Percentiles rank a stretch among this genome's conserved stretches.
These are phyloP conservation scores for Pagetopsis macropterus DNA, from an alignment of 2,797 vertebrate genomes.

Conservation along the genomic window DNA sequence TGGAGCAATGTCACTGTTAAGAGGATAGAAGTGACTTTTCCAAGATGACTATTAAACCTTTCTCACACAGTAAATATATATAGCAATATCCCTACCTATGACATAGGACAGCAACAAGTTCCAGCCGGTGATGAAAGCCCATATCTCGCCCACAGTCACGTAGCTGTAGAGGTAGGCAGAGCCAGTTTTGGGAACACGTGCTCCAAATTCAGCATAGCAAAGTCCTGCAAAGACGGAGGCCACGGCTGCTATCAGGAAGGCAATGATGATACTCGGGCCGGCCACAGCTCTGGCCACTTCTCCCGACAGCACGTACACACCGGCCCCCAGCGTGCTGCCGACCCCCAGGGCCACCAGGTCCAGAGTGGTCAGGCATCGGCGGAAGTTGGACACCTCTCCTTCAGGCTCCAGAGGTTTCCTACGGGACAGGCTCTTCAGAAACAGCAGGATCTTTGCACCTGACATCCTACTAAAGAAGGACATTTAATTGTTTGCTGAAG, in stretches of 20 bases:
- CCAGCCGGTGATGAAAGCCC: slow-evolving; percentile 90
- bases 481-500: neutral
- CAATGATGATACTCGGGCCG: slow-evolving; percentile 87
- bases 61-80: neutral
- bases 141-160: slow-evolving; percentile 88
- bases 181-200: slow-evolving; percentile 87
- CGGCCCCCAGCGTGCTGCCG: slow-evolving; percentile 85
- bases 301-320: slow-evolving; percentile 88
- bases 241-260: slow-evolving; percentile 88
- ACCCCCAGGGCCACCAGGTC: slow-evolving; percentile 88
- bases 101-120: slow-evolving; percentile 90
- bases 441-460: slow-evolving; percentile 60
- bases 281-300: slow-evolving; percentile 86
- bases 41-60: neutral
- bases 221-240: slow-evolving; percentile 89
- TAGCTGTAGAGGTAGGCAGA: slow-evolving; percentile 92
- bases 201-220: slow-evolving; percentile 89
- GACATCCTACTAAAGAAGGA: slow-evolving; percentile 67
- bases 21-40: neutral
- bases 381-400: slow-evolving; percentile 81
- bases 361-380: slow-evolving; percentile 83
- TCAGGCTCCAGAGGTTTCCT: slow-evolving; percentile 81
- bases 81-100: slow-evolving; percentile 80
- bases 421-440: slow-evolving; percentile 78
- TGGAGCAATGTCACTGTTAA: neutral